These are phyloP conservation scores for Geothlypis trichas DNA, from an alignment of 2,113 vertebrate species.

Conservation along the genomic window DNA sequence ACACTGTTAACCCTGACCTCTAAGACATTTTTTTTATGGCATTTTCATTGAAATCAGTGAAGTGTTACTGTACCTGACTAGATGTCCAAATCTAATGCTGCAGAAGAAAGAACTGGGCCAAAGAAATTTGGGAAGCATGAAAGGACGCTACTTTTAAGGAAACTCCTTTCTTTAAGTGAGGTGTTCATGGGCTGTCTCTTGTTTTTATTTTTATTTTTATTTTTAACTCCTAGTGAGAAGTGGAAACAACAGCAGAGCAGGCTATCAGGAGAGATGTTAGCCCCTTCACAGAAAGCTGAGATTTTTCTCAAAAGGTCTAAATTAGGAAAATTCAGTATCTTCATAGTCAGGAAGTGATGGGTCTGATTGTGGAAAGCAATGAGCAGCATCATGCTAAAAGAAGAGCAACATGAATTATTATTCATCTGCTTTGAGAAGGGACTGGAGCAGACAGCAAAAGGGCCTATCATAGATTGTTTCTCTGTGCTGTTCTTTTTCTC, in stretches of 20 bases:
- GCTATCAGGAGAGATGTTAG: neutral
- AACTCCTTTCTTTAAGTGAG: neutral
- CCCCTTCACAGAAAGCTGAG: neutral
- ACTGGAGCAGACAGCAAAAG: neutral
- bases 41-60: neutral
- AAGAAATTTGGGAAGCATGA: neutral
- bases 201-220: neutral
- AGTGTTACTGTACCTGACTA: neutral
- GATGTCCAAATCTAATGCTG: neutral
- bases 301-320: neutral
- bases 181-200: neutral
- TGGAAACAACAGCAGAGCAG: neutral
- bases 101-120: neutral
- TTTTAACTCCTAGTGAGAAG: neutral
- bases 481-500: neutral
- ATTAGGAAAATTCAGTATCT: neutral
- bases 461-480: rapidly evolving
- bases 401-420: neutral
- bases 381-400: neutral
- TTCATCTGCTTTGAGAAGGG: neutral
- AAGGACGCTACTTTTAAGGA: neutral
- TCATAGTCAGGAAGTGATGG: neutral
- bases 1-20: neutral
- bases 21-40: neutral
- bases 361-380: neutral